Percentiles rank a stretch among this genome's conserved stretches.
Evolutionary conservation across 2,113 vertebrate genomes (phyloP).

Genomic region (Penelope pileata): DNA sequence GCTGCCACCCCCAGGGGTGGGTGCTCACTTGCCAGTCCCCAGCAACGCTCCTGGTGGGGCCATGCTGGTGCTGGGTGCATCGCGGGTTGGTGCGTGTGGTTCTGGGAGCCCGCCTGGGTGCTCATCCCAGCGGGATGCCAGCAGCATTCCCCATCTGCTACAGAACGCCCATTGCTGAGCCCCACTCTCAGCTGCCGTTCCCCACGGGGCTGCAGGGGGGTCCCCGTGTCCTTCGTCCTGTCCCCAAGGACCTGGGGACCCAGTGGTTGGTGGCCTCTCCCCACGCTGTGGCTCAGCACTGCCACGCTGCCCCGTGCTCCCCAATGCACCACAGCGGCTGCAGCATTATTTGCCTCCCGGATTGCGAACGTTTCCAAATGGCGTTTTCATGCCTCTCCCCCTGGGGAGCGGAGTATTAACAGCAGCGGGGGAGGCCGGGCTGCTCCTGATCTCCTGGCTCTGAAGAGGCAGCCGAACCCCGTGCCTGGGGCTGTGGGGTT

Average conservation of each 20-base stretch:
- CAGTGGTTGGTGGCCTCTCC: fast-evolving
- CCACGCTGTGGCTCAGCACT: not conserved
- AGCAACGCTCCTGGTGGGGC: not conserved
- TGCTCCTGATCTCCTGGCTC: fast-evolving
- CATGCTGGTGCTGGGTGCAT: not conserved
- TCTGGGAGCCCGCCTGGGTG: not conserved
- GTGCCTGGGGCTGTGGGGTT: not conserved
- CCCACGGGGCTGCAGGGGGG: not conserved
- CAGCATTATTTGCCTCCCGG: not conserved
- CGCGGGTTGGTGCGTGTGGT: fast-evolving
- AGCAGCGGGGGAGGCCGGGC: not conserved
- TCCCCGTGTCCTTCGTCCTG: not conserved
- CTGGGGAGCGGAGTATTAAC: not conserved
- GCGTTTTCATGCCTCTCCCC: not conserved
- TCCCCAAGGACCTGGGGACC: not conserved
- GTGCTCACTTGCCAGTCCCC: not conserved
- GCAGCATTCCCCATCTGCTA: fast-evolving
- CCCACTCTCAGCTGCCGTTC: not conserved
- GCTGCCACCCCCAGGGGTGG: not conserved
- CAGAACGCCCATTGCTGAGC: not conserved
- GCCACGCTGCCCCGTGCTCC: fast-evolving
- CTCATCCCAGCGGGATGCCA: fast-evolving
- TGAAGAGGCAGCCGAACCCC: not conserved
- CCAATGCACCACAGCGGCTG: fast-evolving
- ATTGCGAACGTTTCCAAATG: not conserved